phyloP scores from a whole-genome alignment of 2,797 vertebrate species.

The Enteromius argenteus region DNA sequence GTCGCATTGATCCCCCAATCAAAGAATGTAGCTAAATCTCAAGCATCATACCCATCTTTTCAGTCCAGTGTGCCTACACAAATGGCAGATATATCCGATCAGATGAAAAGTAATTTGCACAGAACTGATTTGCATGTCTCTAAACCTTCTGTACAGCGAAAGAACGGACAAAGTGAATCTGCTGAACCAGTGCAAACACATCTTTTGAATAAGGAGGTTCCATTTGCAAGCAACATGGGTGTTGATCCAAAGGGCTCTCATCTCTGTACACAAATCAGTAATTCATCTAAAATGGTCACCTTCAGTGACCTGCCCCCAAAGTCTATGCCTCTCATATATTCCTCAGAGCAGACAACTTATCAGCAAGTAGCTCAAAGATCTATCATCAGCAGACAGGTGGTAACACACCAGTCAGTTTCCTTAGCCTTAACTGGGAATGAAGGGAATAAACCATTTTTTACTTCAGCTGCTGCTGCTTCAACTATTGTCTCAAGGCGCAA shows the following conservation, averaged over 20 bases:
- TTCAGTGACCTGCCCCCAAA: conserved; percentile 2
- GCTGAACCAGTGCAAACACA: background rate
- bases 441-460: background rate
- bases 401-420: conserved; percentile 7
- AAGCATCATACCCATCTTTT: background rate
- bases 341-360: conserved; percentile 20
- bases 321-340: conserved; percentile 6
- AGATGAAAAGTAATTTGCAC: conserved; percentile 12
- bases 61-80: conserved; percentile 27
- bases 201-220: background rate
- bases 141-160: conserved; percentile 4
- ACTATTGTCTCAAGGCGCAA: conserved; percentile 46
- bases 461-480: conserved; percentile 8
- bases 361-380: conserved; percentile 43
- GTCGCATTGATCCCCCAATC: background rate
- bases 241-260: background rate
- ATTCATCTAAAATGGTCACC: background rate
- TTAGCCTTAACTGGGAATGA: conserved; percentile 35
- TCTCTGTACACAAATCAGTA: background rate
- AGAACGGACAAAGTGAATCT: background rate
- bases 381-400: background rate
- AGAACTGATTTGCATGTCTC: background rate
- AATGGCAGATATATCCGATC: conserved; percentile 10
- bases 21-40: conserved; percentile 14
- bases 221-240: background rate